These are phyloP conservation scores for Exocentrus adspersus DNA, from an alignment of 2,888 invertebrate genomes.

Conservation along the genomic window DNA sequence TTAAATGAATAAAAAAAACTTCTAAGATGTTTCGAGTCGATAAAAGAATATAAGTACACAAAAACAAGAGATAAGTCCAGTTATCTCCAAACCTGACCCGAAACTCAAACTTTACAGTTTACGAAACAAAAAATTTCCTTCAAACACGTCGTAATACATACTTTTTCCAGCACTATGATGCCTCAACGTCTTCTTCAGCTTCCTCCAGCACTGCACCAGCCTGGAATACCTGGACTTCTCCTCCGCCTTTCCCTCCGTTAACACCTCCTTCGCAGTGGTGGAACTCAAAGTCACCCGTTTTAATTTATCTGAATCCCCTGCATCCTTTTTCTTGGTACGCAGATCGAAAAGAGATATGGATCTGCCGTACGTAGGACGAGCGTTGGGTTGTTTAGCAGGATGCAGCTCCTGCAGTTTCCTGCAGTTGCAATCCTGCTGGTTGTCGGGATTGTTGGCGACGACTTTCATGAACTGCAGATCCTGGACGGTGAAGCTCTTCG, in stretches of 20 bases:
- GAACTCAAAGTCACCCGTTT: conserved; percentile 39
- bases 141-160: too few species aligned
- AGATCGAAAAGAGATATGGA: conserved; percentile 56
- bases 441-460: conserved; percentile 40
- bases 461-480: conserved; percentile 39
- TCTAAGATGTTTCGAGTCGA: too few species aligned
- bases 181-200: conserved; percentile 51
- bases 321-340: conserved; percentile 31
- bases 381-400: conserved; percentile 35
- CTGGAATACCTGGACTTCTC: conserved; percentile 35
- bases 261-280: conserved; percentile 28
- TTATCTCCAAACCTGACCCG: too few species aligned
- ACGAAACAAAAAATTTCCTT: too few species aligned
- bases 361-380: conserved; percentile 44
- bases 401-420: conserved; percentile 31
- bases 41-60: too few species aligned
- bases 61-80: too few species aligned
- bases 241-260: conserved; percentile 15
- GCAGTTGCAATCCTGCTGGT: conserved; percentile 36
- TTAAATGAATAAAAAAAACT: too few species aligned
- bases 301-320: conserved; percentile 29
- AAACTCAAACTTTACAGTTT: too few species aligned
- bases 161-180: conserved; percentile 39
- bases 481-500: conserved; percentile 35
- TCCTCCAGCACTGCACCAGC: conserved; percentile 54